Base-by-base conservation (phyloP, 1,140 invertebrate genomes). In the Calephelis nemesis region DNA sequence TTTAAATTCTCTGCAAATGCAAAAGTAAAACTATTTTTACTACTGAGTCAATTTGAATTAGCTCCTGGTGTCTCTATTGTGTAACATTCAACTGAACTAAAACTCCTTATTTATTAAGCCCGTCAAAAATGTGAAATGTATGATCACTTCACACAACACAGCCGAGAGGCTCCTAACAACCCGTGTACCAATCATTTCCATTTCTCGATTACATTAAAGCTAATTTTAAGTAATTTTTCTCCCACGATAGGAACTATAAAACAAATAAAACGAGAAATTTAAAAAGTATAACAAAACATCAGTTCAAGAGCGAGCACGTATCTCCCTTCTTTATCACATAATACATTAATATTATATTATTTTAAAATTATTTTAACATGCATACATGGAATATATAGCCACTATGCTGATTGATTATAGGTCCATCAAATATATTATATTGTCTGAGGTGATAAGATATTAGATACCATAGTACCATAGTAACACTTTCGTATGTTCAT, bases 281-380 rank as follows among this genome's bases (percentile, higher is more conserved):
- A 65, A 65, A 65, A 52, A 54, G 52, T 54, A 49, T 40, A 65
- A 65, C 63, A 49, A 65, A 65, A 65, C 30, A 50, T 65, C 63
- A 65, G 63, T 52, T 50, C 63, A 40, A 65, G 48, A 50, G 48
- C 52, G 52, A 54, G 52, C 52, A 54, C 52, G 15, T 54, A 54
- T 54, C 52, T 54, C 52, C 15, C 13, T 30, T 54, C 13, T 54
- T 54, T 54, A 54, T 54, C 52, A 54, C 52, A 54, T 54, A 54
- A 13, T 19, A 15, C 13, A 52, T 52, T 52, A 52, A 15, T n/a
- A 5, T 54, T 11, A 19, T 30, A 6, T 52, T 52, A 52, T n/a
- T 15, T 52, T 52, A 8, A 54, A 30, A 30, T 30, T 54, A 19
- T 30, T 30, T 30, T 19, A 54, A 30, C 19, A 54, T 54, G 52